Percentiles rank a stretch among this genome's conserved stretches.
Evolutionary conservation across 1,140 invertebrate species (phyloP).

Genomic region (Bradynema listronoti): DNA sequence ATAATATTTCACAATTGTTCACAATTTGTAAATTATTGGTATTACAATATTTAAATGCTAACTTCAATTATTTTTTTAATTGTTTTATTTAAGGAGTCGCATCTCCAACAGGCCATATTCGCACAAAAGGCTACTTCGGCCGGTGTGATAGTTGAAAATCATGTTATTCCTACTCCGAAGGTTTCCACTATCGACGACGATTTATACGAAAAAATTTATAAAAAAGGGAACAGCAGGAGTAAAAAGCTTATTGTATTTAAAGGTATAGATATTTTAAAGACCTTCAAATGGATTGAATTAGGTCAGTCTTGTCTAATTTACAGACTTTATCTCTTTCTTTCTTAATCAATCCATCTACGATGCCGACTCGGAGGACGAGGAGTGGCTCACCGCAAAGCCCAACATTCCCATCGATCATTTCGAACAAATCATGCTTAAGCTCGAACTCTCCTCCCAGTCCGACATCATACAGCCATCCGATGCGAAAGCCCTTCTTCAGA

Average conservation of each 20-base stretch:
- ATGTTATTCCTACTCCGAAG: slow-evolving; percentile 37
- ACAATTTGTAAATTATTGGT: not conserved
- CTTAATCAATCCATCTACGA: slow-evolving; percentile 26
- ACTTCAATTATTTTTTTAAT: not conserved
- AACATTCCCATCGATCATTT: slow-evolving; percentile 33
- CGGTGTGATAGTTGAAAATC: slow-evolving; percentile 25
- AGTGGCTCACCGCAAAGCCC: slow-evolving; percentile 20
- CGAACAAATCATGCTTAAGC: slow-evolving; percentile 43
- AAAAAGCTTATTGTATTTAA: slow-evolving; percentile 27
- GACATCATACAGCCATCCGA: slow-evolving; percentile 29
- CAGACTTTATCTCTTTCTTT: slow-evolving; percentile 32
- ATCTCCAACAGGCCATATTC: slow-evolving; percentile 36
- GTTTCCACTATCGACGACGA: slow-evolving; percentile 21
- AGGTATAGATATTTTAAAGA: slow-evolving; percentile 8
- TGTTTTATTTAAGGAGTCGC: slow-evolving; percentile 32
- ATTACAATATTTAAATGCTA: not conserved
- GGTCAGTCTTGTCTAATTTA: slow-evolving; percentile 11
- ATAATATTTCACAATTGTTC: too few relatives aligned
- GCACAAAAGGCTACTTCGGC: slow-evolving; percentile 41
- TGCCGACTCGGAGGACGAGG: slow-evolving; percentile 40
- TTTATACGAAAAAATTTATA: slow-evolving; percentile 25
- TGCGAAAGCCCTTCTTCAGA: slow-evolving; percentile 23
- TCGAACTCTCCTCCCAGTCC: slow-evolving; percentile 27
- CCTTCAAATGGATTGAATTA: not conserved
- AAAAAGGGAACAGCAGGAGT: slow-evolving; percentile 1